Evolutionary conservation across 2,888 invertebrate genomes (phyloP).

Genomic region (Epinotia ramella): DNA sequence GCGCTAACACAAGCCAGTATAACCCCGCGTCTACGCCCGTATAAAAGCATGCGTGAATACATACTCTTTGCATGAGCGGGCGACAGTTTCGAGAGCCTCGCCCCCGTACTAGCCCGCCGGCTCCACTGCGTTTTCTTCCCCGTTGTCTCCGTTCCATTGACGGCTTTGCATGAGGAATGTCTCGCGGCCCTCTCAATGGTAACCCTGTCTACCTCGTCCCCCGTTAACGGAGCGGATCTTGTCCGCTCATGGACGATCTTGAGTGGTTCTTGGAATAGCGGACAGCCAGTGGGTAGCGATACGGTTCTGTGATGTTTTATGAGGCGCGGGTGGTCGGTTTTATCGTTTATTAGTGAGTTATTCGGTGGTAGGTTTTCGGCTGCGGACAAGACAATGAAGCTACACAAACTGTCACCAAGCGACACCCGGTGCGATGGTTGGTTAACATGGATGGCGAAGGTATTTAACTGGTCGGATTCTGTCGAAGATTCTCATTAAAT

Average conservation of each 20-base stretch:
- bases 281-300: slow-evolving; percentile 74
- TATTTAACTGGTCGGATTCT: slow-evolving; percentile 33
- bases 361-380: slow-evolving; percentile 76
- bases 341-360: slow-evolving; percentile 78
- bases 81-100: slow-evolving; percentile 76
- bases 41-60: slow-evolving; percentile 59
- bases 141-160: slow-evolving; percentile 67
- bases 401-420: slow-evolving; percentile 79
- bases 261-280: slow-evolving; percentile 70
- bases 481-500: neutral
- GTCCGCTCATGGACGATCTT: slow-evolving; percentile 87
- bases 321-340: slow-evolving; percentile 62
- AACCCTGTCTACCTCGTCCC: slow-evolving; percentile 76
- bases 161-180: slow-evolving; percentile 70
- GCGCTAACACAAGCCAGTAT: slow-evolving; percentile 10
- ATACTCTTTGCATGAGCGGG: slow-evolving; percentile 82
- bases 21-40: slow-evolving; percentile 16
- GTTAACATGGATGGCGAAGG: slow-evolving; percentile 55
- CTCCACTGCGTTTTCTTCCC: slow-evolving; percentile 70
- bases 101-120: slow-evolving; percentile 78
- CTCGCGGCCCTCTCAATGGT: slow-evolving; percentile 66
- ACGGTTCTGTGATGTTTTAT: slow-evolving; percentile 77
- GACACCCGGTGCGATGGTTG: slow-evolving; percentile 70
- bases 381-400: slow-evolving; percentile 79
- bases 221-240: slow-evolving; percentile 88